These are phyloP conservation scores for Xanthostigma xanthostigma DNA, from an alignment of 2,888 invertebrate genomes.

Conservation along the genomic window DNA sequence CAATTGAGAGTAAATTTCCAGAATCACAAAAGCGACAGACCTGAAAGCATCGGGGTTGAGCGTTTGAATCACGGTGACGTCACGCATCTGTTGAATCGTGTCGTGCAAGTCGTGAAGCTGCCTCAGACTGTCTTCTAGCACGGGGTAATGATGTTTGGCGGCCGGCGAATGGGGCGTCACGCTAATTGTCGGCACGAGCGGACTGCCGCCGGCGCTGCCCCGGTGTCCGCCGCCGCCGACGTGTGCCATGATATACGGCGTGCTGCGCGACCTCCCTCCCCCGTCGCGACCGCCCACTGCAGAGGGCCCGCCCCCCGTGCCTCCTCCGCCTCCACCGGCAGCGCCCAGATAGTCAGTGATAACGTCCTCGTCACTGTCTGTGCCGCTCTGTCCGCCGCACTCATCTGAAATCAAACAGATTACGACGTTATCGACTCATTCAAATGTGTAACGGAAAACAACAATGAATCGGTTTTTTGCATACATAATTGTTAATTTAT, in stretches of 20 bases:
- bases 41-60: constrained; percentile 13
- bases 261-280: neutral
- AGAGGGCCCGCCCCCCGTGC: neutral
- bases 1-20: constrained; percentile 9
- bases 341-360: constrained; percentile 52
- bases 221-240: constrained; percentile 10
- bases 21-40: constrained; percentile 13
- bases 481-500: too few species aligned
- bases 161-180: constrained; percentile 81
- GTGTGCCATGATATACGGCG: too few species aligned
- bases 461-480: too few species aligned
- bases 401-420: constrained; percentile 38
- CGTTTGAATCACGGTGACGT: constrained; percentile 33
- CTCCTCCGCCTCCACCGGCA: constrained; percentile 21
- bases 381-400: constrained; percentile 48
- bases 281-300: neutral
- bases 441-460: too few species aligned
- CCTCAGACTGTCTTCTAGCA: constrained; percentile 56
- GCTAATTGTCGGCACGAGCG: constrained; percentile 68
- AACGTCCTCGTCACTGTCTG: constrained; percentile 67
- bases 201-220: constrained; percentile 16
- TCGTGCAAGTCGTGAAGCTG: constrained; percentile 62
- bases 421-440: neutral
- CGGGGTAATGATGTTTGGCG: constrained; percentile 45
- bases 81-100: constrained; percentile 63